Evolutionary conservation across 1,140 invertebrate species (phyloP), one percentile per base, ranked within the genome.

Genomic region (Drosophila jambulina): DNA sequence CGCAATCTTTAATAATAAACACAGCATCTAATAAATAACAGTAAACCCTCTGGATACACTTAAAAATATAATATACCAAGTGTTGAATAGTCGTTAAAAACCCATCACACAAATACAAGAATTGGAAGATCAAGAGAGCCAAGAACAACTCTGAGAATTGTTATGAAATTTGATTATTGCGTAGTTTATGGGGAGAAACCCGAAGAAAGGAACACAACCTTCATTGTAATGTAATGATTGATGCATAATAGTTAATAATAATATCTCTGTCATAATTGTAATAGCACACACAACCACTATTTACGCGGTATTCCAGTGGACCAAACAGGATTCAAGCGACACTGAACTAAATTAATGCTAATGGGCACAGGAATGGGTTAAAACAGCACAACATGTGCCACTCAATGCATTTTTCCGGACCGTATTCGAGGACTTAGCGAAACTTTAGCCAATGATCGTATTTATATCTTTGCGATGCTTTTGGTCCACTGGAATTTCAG

Each of bases 1-100:
- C 45, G 49, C 17, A 49, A 59, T 72, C 45, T 72, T 67, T 72
- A 72, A 51, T 72, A 72, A 51, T 72, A 72, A 72, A 72, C 58
- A 80, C 57, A 80, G 61, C 53, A 61, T 64, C 61, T 45, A 65
- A 59, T 59, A 69, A 79, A 65, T 45, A 65, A 75, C 62, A 42
- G 60, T 42, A 48, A 70, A 38, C 53, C 23, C 60, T 59, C 60
- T 62, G 75, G 72, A 80, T 40, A 72, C 36, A 57, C 32, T 64
- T 43, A 43, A 51, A 70, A 51, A 65, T 82, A 83, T 85, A 51
- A 65, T 82, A 80, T 91, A 90, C 75, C 62, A 85, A 90, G 79
- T 90, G 85, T 90, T 90, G 82, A 90, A 85, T 90, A 90, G 85
- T 90, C 90, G 78, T 85, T 90, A 71, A 72, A 38, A 34, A 54